Base-by-base conservation (phyloP, 1,140 invertebrate genomes). In the Trichoplusia ni region DNA sequence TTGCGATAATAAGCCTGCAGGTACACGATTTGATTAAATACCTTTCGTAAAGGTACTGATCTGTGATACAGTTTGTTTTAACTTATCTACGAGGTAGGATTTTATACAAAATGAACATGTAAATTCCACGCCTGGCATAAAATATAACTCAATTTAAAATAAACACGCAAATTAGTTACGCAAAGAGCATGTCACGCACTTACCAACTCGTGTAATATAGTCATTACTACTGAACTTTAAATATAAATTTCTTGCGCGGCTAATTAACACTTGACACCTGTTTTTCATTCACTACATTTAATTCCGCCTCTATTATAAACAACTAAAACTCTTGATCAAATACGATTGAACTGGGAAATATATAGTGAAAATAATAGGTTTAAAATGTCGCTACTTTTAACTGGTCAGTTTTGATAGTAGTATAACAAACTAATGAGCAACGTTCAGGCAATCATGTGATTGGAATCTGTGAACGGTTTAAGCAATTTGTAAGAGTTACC, bases 351-450 rank as follows among this genome's bases (percentile, higher is more conserved):
- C n/a, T n/a, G n/a, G n/a, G n/a, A n/a, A n/a, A n/a, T n/a, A n/a
- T n/a, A n/a, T n/a, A n/a, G n/a, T n/a, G n/a, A n/a, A n/a, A n/a
- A n/a, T n/a, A n/a, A n/a, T n/a, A n/a, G 7, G 29, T 27, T 14
- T 8, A 1, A 27, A 47, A n/a, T n/a, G 13, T 7, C 11, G 44
- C 23, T 11, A 14, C 14, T 27, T 49, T 49, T 29, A 49, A 31
- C 29, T 2, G 13, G 2, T 19, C 18, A 21, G 31, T 51, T 21
- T 13, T 51, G 9, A 33, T 7, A 9, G n/a, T 33, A 16, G 47
- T n/a, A 16, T 51, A 11, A 35, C 46, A 49, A 49, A 25, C 29
- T 18, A 49, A n/a, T n/a, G n/a, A n/a, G n/a, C n/a, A n/a, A n/a
- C n/a, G n/a, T 13, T 49, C 25, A n/a, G 18, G 21, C 14, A 27